Conservation (phyloP, 2,113 vertebrate genomes). For the Centropus bengalensis region DNA sequence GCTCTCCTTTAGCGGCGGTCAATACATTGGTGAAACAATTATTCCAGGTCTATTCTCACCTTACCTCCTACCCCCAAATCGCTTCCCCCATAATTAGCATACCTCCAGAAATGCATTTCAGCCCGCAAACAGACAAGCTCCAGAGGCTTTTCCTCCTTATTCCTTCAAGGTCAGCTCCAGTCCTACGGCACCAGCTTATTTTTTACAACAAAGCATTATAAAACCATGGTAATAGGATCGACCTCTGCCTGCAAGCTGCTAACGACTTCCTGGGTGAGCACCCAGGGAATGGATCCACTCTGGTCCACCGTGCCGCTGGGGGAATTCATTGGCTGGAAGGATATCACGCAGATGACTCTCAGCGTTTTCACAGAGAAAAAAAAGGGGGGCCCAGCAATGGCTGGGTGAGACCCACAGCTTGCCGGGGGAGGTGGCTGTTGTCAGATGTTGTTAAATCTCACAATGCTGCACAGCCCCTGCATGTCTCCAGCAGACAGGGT, state of each 20-base stretch:
- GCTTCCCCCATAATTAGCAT: neutral
- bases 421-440: slow-evolving; percentile 21
- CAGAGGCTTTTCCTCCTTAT: neutral
- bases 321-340: neutral
- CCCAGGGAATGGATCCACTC: slow-evolving; percentile 23
- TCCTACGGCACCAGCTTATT: neutral
- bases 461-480: neutral
- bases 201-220: slow-evolving; percentile 15
- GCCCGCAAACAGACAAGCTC: neutral
- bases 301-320: neutral
- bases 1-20: neutral
- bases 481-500: neutral
- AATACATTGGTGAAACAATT: neutral
- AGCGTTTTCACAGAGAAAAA: neutral
- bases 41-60: neutral
- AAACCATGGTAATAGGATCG: slow-evolving; percentile 39
- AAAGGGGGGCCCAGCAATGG: neutral
- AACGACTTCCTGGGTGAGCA: slow-evolving; percentile 60
- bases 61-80: neutral
- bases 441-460: slow-evolving; percentile 45
- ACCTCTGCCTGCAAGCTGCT: slow-evolving; percentile 51
- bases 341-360: slow-evolving; percentile 10
- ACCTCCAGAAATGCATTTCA: neutral
- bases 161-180: slow-evolving; percentile 31
- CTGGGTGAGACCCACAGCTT: neutral